These are phyloP conservation scores for Heliothis peltigera DNA, from an alignment of 2,888 invertebrate species.

Conservation along the genomic window DNA sequence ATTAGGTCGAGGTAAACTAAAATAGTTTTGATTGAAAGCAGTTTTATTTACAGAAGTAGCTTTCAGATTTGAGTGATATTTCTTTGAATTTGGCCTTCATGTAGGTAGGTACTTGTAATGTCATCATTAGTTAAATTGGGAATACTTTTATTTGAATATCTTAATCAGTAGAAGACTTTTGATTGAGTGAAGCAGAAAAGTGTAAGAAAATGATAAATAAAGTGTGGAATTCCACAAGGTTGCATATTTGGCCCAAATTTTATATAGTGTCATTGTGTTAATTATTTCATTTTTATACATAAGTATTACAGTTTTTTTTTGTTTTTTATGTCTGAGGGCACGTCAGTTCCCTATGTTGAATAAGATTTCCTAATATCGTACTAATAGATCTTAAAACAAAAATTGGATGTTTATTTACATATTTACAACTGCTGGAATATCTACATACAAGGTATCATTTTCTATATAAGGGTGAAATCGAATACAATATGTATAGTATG, in stretches of 20 bases:
- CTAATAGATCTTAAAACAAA: no score
- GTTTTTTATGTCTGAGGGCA: no score
- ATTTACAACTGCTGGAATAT: constrained; percentile 32
- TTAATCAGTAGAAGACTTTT: constrained; percentile 21
- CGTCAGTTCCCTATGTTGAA: no score
- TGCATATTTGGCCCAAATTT: neutral
- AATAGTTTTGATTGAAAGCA: constrained; percentile 43
- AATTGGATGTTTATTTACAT: constrained; percentile 33
- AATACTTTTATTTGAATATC: neutral
- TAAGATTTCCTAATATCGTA: no score
- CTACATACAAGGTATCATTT: constrained; percentile 8
- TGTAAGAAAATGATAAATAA: neutral
- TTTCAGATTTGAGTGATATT: constrained; percentile 10
- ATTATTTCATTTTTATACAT: no score
- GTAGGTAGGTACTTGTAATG: neutral
- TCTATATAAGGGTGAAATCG: constrained; percentile 18
- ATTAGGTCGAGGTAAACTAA: constrained; percentile 58
- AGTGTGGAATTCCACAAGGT: constrained; percentile 19
- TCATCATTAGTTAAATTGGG: no score
- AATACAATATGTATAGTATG: constrained; percentile 18
- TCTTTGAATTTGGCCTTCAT: constrained; percentile 1
- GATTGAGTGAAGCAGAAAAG: constrained; percentile 7
- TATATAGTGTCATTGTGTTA: neutral
- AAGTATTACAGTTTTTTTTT: no score
- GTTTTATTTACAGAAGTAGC: constrained; percentile 14